phyloP scores from a whole-genome alignment of 2,797 vertebrate species.

The Pogonophryne albipinna region DNA sequence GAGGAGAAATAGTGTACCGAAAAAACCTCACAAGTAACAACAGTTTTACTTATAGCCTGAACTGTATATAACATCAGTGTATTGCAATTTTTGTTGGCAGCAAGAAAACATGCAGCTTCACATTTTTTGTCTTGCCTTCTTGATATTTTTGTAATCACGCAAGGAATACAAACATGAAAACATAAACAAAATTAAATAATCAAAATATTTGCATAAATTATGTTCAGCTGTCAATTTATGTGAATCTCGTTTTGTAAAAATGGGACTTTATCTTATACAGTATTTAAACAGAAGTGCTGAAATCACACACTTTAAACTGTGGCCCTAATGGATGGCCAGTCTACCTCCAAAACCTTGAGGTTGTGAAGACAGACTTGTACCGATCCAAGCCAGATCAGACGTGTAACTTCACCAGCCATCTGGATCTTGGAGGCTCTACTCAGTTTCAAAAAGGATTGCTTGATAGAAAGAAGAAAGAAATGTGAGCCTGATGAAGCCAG shows the following conservation, averaged over 20 bases:
- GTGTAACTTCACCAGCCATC: slow-evolving; percentile 69
- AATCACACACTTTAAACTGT: background rate
- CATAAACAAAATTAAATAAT: background rate
- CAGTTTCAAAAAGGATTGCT: slow-evolving; percentile 44
- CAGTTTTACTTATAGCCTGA: background rate
- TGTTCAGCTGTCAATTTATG: background rate
- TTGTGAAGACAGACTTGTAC: slow-evolving; percentile 23
- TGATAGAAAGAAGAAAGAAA: slow-evolving; percentile 40
- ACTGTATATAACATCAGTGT: slow-evolving; percentile 6
- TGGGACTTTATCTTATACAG: background rate
- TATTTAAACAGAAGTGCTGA: background rate
- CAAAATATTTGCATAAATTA: slow-evolving; percentile 6
- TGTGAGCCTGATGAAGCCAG: slow-evolving; percentile 70
- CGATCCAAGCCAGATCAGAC: slow-evolving; percentile 50
- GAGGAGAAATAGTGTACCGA: background rate
- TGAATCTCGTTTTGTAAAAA: background rate
- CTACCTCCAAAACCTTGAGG: slow-evolving; percentile 52
- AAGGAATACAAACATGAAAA: background rate
- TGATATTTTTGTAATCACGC: background rate
- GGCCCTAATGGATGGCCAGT: slow-evolving; percentile 54
- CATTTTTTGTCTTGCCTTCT: background rate
- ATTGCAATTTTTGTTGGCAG: slow-evolving; percentile 2
- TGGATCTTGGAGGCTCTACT: slow-evolving; percentile 60
- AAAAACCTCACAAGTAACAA: background rate
- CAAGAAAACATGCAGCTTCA: background rate